A percentile compares a stretch with the other conserved stretches of the same genome.
These are phyloP conservation scores for Nebria brevicollis DNA, from an alignment of 2,888 invertebrate species.

Conservation along the genomic window DNA sequence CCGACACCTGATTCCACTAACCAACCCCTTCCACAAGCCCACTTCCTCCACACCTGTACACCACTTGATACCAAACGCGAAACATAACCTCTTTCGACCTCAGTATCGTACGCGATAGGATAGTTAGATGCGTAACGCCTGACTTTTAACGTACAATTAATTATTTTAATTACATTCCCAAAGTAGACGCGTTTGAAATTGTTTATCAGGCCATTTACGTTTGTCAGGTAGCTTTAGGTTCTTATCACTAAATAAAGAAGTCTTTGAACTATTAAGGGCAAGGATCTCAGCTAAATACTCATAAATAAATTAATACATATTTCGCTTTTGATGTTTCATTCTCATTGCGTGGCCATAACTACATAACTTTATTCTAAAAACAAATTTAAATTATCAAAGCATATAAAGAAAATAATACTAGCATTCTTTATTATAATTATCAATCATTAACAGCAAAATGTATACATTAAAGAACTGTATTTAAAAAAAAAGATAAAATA, in stretches of 20 bases:
- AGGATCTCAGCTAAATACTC: not conserved
- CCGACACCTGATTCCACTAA: not conserved
- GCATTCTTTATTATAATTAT: too few relatives aligned
- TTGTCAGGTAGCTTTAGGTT: not conserved
- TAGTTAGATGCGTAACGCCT: not conserved
- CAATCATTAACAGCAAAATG: too few relatives aligned
- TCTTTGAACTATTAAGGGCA: not conserved
- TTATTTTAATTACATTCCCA: not conserved
- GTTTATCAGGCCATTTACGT: not conserved
- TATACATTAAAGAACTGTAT: too few relatives aligned
- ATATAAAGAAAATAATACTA: too few relatives aligned
- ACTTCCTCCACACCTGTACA: not conserved
- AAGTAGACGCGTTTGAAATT: not conserved
- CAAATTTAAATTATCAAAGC: too few relatives aligned
- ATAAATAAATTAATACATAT: not conserved
- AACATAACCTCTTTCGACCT: not conserved
- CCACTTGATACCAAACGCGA: not conserved
- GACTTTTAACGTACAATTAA: slow-evolving; percentile 1
- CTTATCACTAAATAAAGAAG: not conserved
- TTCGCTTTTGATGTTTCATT: not conserved
- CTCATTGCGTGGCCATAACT: too few relatives aligned
- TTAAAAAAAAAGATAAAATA: too few relatives aligned
- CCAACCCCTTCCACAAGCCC: not conserved
- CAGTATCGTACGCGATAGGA: not conserved
- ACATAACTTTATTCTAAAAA: not conserved